Conservation (phyloP, 2,888 invertebrate genomes). For the Diarsia mendica region DNA sequence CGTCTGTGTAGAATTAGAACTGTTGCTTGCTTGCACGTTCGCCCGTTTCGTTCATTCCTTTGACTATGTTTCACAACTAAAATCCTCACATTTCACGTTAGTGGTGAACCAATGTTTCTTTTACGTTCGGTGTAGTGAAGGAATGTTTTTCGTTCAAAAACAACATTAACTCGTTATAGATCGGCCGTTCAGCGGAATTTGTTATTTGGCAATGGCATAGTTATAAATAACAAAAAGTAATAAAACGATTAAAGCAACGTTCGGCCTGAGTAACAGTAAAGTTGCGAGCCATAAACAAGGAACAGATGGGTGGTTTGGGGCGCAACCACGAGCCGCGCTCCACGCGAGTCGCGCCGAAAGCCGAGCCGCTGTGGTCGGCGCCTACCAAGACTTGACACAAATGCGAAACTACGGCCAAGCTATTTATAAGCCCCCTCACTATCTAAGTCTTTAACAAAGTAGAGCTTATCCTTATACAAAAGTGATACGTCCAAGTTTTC, state of each 20-base stretch:
- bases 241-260: conserved; percentile 67
- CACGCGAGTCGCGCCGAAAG: conserved; percentile 46
- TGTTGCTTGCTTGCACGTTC: conserved; percentile 27
- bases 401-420: conserved; percentile 59
- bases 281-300: conserved; percentile 67
- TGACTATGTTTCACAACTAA: conserved; percentile 37
- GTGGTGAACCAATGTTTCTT: conserved; percentile 26
- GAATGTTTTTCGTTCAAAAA: conserved; percentile 24
- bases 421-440: conserved; percentile 60
- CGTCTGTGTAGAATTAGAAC: conserved; percentile 22
- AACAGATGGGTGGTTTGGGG: conserved; percentile 68
- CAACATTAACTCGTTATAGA: conserved; percentile 37
- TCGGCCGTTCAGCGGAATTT: conserved; percentile 39
- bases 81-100: conserved; percentile 45
- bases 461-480: conserved; percentile 52
- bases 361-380: conserved; percentile 57
- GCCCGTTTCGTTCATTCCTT: conserved; percentile 24
- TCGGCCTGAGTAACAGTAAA: conserved; percentile 64
- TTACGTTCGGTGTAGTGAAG: conserved; percentile 7
- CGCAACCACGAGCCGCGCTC: conserved; percentile 50
- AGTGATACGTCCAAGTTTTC: conserved; percentile 48
- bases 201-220: conserved; percentile 37
- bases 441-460: conserved; percentile 57
- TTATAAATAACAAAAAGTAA: conserved; percentile 63
- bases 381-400: conserved; percentile 62